These are phyloP conservation scores for Pantala flavescens DNA, from an alignment of 1,140 invertebrate species.

Conservation along the genomic window DNA sequence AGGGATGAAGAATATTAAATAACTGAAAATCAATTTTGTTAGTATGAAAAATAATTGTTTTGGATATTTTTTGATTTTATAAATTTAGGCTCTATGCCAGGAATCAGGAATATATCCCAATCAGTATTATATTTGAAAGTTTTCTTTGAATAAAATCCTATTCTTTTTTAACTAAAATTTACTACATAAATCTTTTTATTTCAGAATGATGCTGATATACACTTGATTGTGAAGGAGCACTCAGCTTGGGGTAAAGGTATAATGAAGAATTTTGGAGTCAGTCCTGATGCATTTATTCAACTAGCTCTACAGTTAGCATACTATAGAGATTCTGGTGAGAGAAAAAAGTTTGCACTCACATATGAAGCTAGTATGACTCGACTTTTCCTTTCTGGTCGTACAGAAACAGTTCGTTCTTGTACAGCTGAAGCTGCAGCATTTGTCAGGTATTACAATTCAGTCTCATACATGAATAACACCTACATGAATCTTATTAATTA, in stretches of 20 bases:
- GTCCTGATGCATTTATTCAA: constrained; percentile 37
- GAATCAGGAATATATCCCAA: no score
- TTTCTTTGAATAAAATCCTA: no score
- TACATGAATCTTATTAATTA: neutral
- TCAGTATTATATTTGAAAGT: no score
- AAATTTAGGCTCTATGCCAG: no score
- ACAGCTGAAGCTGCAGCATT: constrained; percentile 29
- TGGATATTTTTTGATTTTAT: no score
- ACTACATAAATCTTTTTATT: no score
- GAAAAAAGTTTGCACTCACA: constrained; percentile 31
- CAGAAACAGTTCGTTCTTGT: constrained; percentile 34
- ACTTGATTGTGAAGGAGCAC: constrained; percentile 35
- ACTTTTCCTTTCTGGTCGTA: constrained; percentile 32
- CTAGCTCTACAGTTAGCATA: constrained; percentile 35
- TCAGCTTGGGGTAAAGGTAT: constrained; percentile 33
- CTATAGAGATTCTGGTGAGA: constrained; percentile 28
- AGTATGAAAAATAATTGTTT: no score
- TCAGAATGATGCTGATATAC: constrained; percentile 39
- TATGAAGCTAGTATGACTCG: constrained; percentile 37
- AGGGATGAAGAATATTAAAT: no score
- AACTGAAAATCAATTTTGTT: no score
- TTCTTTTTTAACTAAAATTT: no score
- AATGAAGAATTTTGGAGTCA: constrained; percentile 41
- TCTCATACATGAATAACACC: neutral
- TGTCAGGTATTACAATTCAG: constrained; percentile 31